Conservation (phyloP, 2,113 vertebrate species). For the Microtus oregoni region DNA sequence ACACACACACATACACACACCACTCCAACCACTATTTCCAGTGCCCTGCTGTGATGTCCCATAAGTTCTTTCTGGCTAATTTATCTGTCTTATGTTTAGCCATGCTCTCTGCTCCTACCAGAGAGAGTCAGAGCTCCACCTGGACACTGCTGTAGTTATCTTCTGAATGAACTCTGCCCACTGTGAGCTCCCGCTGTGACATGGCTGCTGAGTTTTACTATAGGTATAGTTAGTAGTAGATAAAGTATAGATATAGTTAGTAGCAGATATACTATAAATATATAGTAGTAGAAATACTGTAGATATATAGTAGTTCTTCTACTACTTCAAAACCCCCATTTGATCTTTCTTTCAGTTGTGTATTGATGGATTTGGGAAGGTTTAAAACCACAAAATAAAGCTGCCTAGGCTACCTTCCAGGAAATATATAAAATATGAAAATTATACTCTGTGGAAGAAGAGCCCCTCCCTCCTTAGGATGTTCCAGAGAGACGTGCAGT, state of each 20-base stretch:
- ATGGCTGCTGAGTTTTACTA: background rate
- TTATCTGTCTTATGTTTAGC: too few relatives aligned
- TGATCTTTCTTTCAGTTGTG: too few relatives aligned
- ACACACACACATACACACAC: background rate
- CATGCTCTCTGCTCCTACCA: background rate
- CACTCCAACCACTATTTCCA: background rate
- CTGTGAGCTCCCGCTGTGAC: background rate
- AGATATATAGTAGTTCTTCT: background rate
- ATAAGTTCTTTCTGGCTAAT: background rate
- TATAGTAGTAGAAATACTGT: too few relatives aligned
- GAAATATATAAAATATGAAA: too few relatives aligned
- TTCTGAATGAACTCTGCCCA: background rate
- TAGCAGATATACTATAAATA: too few relatives aligned
- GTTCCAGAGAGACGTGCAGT: background rate
- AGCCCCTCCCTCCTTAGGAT: too few relatives aligned
- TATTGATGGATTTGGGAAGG: background rate
- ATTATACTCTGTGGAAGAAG: too few relatives aligned
- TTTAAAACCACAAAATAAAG: background rate
- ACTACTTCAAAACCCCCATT: accelerated
- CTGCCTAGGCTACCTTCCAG: background rate
- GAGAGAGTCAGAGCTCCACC: background rate
- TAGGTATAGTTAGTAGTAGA: background rate
- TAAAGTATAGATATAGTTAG: too few relatives aligned
- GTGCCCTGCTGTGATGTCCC: background rate
- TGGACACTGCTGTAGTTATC: accelerated